Evolutionary conservation across 2,113 vertebrate species (phyloP).

Genomic region (Eulemur rufifrons): DNA sequence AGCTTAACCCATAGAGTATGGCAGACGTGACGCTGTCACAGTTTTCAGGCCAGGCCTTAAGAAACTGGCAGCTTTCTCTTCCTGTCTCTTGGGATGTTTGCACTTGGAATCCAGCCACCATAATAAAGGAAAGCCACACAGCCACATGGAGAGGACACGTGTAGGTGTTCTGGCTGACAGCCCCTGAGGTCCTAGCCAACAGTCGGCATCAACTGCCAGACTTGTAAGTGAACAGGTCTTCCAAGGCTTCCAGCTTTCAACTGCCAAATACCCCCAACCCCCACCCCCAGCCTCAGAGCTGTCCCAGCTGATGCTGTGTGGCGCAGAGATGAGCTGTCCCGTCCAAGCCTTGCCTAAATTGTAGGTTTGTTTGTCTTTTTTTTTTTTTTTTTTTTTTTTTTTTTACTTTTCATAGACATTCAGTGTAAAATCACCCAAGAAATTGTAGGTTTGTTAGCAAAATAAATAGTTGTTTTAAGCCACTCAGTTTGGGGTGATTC

Average conservation of each 20-base stretch:
- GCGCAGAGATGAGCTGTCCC: not conserved
- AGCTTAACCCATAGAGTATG: not conserved
- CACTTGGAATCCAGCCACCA: not conserved
- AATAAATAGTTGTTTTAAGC: too few species aligned
- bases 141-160: not conserved
- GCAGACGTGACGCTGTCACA: not conserved
- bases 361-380: not conserved
- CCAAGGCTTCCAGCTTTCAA: not conserved
- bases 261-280: not conserved
- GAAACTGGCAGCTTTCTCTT: not conserved
- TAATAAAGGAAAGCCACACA: not conserved
- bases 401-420: too few species aligned
- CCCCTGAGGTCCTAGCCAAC: not conserved
- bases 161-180: not conserved
- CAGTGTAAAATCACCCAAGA: too few species aligned
- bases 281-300: not conserved
- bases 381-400: too few species aligned
- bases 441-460: too few species aligned
- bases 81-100: not conserved
- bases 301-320: not conserved
- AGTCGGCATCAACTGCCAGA: too few species aligned
- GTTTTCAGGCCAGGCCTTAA: not conserved
- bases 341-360: not conserved
- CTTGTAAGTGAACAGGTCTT: not conserved
- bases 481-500: too few species aligned